Base-by-base conservation (phyloP, 2,113 vertebrate species). In the Seriola quinqueradiata region DNA sequence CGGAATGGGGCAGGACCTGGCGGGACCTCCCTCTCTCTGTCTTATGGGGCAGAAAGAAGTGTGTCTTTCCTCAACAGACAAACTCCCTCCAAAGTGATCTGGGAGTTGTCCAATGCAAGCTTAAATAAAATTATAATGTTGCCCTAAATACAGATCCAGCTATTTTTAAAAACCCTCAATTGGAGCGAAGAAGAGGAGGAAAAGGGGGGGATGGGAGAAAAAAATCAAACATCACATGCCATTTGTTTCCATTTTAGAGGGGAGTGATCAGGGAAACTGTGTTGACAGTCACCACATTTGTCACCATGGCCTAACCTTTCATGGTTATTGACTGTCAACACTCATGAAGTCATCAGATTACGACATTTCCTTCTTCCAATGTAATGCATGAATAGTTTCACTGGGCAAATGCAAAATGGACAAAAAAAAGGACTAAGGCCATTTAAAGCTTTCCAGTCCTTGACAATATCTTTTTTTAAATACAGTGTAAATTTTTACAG, bases 281-380 rank as follows among this genome's bases (percentile, higher is more conserved):
- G 8, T 36, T 13, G 25, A 77, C 58, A 40, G 25, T 74, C 74
- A 64, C 84, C 77, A 76, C 19, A 64, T 75, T 28, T 23, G 28
- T 52, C 79, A 65, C 23, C 32, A 6, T 5, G 9, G 16, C 38
- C 77, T 46, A 71, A 74, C 75, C 61, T 76, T 32, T 25, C 6
- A 1, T 12, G 1, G 25, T 25, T 79, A 55, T 87, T 87, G 74
- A 83, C 66, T 48, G 84, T 81, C 76, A 89, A 75, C 83, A 79
- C 5, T 50, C 1, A 25, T 77, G 67, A 75, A 55, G 70, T 83
- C 66, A 76, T 63, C 36, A 48, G 19, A 42, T 36, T 48, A 48
- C 3, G 1, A 72, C 9, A 9, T 55, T 67, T 52, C 17, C 19
- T 38, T 63, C 50, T 50, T 19, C 1, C 4, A 38, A 67, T 61